These are phyloP conservation scores for Mamestra brassicae DNA, from an alignment of 2,888 invertebrate genomes.

Conservation along the genomic window DNA sequence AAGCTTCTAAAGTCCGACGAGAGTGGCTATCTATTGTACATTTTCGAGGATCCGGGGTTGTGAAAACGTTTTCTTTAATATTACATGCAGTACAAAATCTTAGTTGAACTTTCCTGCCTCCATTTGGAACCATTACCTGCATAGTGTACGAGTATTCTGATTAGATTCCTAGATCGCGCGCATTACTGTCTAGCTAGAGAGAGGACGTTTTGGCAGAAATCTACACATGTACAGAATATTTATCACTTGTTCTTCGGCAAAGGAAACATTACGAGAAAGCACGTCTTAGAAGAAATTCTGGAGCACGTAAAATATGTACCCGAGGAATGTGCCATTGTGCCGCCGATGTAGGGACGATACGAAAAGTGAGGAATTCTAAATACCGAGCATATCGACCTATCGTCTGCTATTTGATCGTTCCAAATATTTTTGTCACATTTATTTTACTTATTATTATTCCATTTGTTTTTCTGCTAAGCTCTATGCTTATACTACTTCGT, in stretches of 20 bases:
- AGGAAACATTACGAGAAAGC: slow-evolving; percentile 51
- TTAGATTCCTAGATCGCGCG: slow-evolving; percentile 36
- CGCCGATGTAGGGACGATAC: slow-evolving; percentile 43
- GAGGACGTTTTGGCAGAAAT: slow-evolving; percentile 9
- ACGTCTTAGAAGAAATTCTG: slow-evolving; percentile 59
- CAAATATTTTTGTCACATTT: slow-evolving; percentile 9
- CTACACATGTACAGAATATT: slow-evolving; percentile 38
- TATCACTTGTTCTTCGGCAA: slow-evolving; percentile 46
- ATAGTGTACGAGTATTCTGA: slow-evolving; percentile 47
- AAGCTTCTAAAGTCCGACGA: slow-evolving; percentile 43
- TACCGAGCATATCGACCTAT: slow-evolving; percentile 46
- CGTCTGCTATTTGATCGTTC: slow-evolving; percentile 35
- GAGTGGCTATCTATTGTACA: slow-evolving; percentile 53
- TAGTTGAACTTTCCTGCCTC: slow-evolving; percentile 34
- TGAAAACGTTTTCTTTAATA: slow-evolving; percentile 50
- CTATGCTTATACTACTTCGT: neutral
- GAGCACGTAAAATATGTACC: slow-evolving; percentile 64
- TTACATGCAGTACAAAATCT: slow-evolving; percentile 55
- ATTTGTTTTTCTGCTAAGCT: neutral
- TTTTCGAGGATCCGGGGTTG: slow-evolving; percentile 45
- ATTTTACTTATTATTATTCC: neutral
- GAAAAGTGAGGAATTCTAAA: slow-evolving; percentile 53
- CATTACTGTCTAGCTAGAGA: slow-evolving; percentile 5
- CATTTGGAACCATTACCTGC: slow-evolving; percentile 47
- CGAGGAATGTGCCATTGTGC: slow-evolving; percentile 61